These are phyloP conservation scores for Siniperca scherzeri DNA, from an alignment of 2,797 vertebrate species.

Conservation along the genomic window DNA sequence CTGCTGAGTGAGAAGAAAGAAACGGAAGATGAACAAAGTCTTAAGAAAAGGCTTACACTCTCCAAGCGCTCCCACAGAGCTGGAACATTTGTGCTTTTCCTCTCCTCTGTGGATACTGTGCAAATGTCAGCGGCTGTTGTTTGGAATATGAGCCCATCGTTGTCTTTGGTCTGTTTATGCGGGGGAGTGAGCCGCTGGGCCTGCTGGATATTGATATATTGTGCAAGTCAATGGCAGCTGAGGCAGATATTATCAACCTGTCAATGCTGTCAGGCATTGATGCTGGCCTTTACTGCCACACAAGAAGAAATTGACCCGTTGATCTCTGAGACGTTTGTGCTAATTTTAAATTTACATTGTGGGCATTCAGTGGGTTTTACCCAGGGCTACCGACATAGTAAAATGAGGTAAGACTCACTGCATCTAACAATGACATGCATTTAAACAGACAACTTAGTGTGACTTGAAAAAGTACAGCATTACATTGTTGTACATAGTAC, in stretches of 20 bases:
- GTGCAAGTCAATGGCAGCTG: conserved; percentile 49
- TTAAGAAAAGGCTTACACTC: conserved; percentile 59
- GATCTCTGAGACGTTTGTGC: conserved; percentile 19
- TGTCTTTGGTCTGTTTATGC: conserved; percentile 66
- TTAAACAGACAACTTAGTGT: background rate
- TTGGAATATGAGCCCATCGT: conserved; percentile 63
- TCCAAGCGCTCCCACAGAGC: conserved; percentile 56
- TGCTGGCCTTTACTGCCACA: conserved; percentile 18
- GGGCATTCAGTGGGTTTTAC: background rate
- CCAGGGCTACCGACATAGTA: too few species aligned
- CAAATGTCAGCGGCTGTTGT: conserved; percentile 77
- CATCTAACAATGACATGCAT: background rate
- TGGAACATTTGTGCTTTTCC: conserved; percentile 62
- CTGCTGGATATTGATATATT: conserved; percentile 64
- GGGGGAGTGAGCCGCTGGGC: conserved; percentile 37
- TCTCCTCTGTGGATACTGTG: conserved; percentile 63
- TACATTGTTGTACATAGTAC: background rate
- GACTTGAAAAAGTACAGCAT: background rate
- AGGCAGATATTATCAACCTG: conserved; percentile 54
- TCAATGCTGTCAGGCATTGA: conserved; percentile 29
- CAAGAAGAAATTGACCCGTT: conserved; percentile 19
- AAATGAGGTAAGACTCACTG: too few species aligned
- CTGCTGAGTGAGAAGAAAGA: conserved; percentile 63
- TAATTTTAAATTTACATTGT: background rate
- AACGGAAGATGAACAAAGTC: conserved; percentile 67